Conservation (phyloP, 2,113 vertebrate genomes). For the Tamias sibiricus region DNA sequence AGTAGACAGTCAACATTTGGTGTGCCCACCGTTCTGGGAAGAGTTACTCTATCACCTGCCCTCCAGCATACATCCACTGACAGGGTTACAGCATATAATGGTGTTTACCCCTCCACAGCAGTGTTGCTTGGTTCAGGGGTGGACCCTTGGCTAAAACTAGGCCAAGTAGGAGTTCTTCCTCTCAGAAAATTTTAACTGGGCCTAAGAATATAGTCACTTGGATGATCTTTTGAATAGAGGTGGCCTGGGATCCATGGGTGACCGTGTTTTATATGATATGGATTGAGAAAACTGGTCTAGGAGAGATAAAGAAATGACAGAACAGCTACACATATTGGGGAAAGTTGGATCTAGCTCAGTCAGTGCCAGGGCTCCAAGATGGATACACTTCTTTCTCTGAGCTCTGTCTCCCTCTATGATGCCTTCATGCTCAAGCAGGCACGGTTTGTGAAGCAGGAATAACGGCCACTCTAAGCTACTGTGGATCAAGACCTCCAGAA, state of each 20-base stretch:
- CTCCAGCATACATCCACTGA: background rate
- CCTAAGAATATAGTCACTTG: background rate
- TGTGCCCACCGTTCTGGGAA: slow-evolving; percentile 2
- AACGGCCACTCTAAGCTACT: background rate
- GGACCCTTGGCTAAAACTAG: background rate
- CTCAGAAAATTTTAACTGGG: background rate
- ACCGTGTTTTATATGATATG: background rate
- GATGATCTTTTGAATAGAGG: background rate
- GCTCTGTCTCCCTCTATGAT: background rate
- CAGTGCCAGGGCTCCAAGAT: background rate
- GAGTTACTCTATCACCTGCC: background rate
- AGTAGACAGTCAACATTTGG: background rate
- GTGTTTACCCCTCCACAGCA: background rate
- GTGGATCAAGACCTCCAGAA: background rate
- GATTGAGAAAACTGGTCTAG: background rate
- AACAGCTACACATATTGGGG: background rate
- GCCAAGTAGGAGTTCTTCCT: background rate
- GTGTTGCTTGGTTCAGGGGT: background rate
- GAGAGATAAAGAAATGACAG: background rate
- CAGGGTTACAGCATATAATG: background rate
- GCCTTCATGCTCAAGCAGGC: background rate
- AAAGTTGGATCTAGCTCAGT: background rate
- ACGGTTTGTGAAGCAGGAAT: background rate
- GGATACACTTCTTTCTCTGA: background rate
- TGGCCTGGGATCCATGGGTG: background rate